Evolutionary conservation across 2,797 vertebrate genomes (phyloP), one percentile per base, ranked within the genome.

Genomic region (Furcifer pardalis): DNA sequence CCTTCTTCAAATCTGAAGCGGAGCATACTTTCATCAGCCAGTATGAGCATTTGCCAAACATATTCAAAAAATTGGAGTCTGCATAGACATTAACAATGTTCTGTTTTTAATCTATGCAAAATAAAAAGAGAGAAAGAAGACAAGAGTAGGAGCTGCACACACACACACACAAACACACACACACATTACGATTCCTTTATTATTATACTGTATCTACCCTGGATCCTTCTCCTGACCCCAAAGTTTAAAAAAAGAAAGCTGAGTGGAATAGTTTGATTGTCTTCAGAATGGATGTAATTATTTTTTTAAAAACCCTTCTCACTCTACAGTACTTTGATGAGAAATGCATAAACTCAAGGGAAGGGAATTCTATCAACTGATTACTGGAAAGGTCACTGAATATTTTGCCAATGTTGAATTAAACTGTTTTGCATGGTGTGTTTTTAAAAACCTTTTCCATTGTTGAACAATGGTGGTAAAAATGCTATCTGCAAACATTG

Each of bases 101-200:
- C 49, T 56, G 82, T 69, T 68, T 42, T 76, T 40, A 76, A 79
- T 46, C 42, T 73, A 81, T 71, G 52, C 73, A 86, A 79, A 73
- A 82, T 69, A 59, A 68, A 52, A 13, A 10, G 40, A 27, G 40
- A 8, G 37, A 63, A 46, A 73, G 56, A 8, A 49, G 60, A 27
- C 25, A 30, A 25, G 66, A 23, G 44, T 42, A 79, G 83, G 68
- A 56, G 77, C 37, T 30, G 62, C 49, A 23, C 63, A 8, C 63
- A 40, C 63, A 37, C 46, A 66, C 10, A 40, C 44, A 82, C 12
- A 65, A 25, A 66, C 2, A 21, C 10, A 37, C 30, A 63, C 27
- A 80, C n/a, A n/a, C 23, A 72, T n/a, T 37, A 71, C 25, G 42
- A 69, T 60, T 69, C 13, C 56, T 69, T 66, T 85, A 71, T 46